Percentiles rank a stretch among this genome's conserved stretches.
Conservation (phyloP, 1,140 invertebrate species). For the Maniola jurtina region DNA sequence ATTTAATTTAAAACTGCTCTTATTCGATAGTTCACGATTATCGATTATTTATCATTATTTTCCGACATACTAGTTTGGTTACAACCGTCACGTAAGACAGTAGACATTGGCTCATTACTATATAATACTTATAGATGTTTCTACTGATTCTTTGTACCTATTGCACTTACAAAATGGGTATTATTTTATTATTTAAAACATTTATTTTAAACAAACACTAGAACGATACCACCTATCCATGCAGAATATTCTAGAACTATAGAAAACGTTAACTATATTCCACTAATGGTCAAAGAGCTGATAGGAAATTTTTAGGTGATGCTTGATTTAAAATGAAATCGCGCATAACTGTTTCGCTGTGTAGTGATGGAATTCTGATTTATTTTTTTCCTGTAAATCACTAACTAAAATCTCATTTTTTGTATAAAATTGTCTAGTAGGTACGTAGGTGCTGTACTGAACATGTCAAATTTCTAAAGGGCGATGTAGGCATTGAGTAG, state of each 20-base stretch:
- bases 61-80: background rate
- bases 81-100: background rate
- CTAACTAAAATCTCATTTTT: no score
- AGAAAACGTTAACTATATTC: background rate
- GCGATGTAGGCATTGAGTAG: no score
- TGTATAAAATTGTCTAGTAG: no score
- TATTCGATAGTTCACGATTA: no score
- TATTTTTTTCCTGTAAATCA: no score
- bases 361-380: no score
- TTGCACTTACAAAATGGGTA: conserved; percentile 6
- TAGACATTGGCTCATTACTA: background rate
- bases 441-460: no score
- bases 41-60: background rate
- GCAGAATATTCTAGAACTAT: conserved; percentile 11
- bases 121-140: background rate
- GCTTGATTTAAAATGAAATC: background rate
- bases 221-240: conserved; percentile 6
- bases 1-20: no score
- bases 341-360: no score
- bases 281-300: background rate
- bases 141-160: conserved; percentile 6
- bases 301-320: background rate
- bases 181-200: background rate
- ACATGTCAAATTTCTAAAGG: no score
- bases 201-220: conserved; percentile 2